These are phyloP conservation scores for Harlomillsia oculata DNA, from an alignment of 1,140 invertebrate species.

Conservation along the genomic window DNA sequence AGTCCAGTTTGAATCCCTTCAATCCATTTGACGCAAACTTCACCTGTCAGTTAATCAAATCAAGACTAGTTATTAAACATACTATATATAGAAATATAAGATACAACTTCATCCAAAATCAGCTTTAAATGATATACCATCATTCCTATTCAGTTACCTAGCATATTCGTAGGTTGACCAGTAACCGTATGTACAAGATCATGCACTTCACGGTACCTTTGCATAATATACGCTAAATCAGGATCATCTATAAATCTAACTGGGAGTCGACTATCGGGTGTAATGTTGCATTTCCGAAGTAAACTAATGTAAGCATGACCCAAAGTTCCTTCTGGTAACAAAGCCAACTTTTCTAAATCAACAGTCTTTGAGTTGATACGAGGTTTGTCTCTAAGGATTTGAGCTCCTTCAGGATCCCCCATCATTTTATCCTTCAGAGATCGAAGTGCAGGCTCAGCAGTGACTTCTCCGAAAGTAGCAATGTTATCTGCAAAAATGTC, in stretches of 20 bases:
- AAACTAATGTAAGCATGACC: slow-evolving; percentile 72
- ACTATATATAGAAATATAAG: not conserved
- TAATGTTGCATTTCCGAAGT: slow-evolving; percentile 72
- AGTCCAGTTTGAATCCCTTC: too few species aligned
- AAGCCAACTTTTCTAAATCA: slow-evolving; percentile 56
- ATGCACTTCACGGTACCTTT: slow-evolving; percentile 90
- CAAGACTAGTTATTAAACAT: slow-evolving; percentile 2
- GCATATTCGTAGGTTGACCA: slow-evolving; percentile 91
- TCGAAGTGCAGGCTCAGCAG: slow-evolving; percentile 42
- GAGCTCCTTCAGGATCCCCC: slow-evolving; percentile 36
- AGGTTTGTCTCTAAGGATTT: slow-evolving; percentile 57
- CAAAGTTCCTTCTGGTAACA: slow-evolving; percentile 72
- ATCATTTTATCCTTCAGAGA: slow-evolving; percentile 44
- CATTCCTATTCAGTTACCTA: slow-evolving; percentile 55
- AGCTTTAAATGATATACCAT: slow-evolving; percentile 1
- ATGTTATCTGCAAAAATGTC: slow-evolving; percentile 46
- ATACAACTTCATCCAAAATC: not conserved
- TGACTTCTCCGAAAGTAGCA: slow-evolving; percentile 50
- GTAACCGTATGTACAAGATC: slow-evolving; percentile 86
- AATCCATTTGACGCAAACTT: slow-evolving; percentile 96
- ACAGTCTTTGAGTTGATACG: slow-evolving; percentile 76
- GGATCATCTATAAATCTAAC: slow-evolving; percentile 87
- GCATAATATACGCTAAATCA: slow-evolving; percentile 90
- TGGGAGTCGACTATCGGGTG: slow-evolving; percentile 74
- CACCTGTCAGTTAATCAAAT: slow-evolving; percentile 43